Evolutionary conservation across 2,888 invertebrate genomes (phyloP), one percentile per base, ranked within the genome.

Genomic region (Scrobipalpa atriplicella): DNA sequence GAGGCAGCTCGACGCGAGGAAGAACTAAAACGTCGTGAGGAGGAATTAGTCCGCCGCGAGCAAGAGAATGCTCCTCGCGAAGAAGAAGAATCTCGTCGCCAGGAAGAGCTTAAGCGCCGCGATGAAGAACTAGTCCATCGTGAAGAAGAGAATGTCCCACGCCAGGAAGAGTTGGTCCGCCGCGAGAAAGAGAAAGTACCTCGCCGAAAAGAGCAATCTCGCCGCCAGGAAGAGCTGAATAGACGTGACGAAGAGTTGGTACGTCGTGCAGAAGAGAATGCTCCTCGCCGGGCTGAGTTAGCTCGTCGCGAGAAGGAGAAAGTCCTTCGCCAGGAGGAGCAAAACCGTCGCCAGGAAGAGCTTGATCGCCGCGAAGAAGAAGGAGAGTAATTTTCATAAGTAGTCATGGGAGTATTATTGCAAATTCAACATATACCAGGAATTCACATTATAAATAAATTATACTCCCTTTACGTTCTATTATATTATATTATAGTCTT

Each of bases 191-290:
- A 54, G 6, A 18, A 21, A 54, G 19, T 21, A 1, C 54, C 19
- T 54, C 54, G 54, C 54, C 54, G 21, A 11, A 21, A 54, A 21
- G 54, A 54, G 21, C 19, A 7, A 10, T 19, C 21, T 21, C 54
- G 54, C 9, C 54, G 54, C 16, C 54, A 21, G 11, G 54, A 54
- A 21, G 54, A 54, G 21, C 10, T 54, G 18, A 21, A 21, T 8
- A 19, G 21, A 7, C 54, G 54, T 21, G 54, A 54, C 2, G 54
- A 54, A 11, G 54, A 54, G 16, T 10, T 19, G 7, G 11, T 21
- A 18, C 54, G 54, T 54, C 54, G 54, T 19, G 54, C 16, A 18
- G 21, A 54, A 21, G 54, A 54, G 21, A 18, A 54, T 11, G 54
- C 1, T 3, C 54, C 19, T 54, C 54, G 54, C 21, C 54, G 8